Evolutionary conservation across 2,888 invertebrate genomes (phyloP).

Genomic region (Sarcophaga caerulescens): DNA sequence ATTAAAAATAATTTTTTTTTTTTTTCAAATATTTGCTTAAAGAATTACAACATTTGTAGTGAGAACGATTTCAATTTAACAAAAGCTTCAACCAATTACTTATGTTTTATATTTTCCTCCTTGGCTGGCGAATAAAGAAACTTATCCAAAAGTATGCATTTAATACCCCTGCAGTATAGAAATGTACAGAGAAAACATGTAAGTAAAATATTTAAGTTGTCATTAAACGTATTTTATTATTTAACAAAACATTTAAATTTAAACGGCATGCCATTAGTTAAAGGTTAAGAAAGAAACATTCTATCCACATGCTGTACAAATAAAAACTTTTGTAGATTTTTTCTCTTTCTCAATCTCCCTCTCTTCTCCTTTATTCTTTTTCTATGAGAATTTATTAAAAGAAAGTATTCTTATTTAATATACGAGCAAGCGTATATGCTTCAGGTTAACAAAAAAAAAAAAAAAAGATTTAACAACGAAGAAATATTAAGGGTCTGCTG

Average conservation of each 20-base stretch:
- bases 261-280: constrained; percentile 20
- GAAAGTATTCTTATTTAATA: neutral
- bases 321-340: neutral
- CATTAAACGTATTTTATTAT: constrained; percentile 36
- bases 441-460: neutral
- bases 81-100: no score
- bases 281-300: constrained; percentile 27
- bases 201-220: constrained; percentile 10
- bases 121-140: no score
- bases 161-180: rapidly evolving
- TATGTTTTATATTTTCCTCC: no score
- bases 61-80: no score
- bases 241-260: constrained; percentile 51
- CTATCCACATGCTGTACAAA: neutral
- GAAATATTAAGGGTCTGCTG: constrained; percentile 16
- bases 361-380: neutral
- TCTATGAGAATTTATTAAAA: neutral
- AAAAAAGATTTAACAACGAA: neutral
- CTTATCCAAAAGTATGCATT: no score
- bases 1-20: no score
- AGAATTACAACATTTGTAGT: no score
- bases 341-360: no score
- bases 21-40: no score
- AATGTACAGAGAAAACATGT: no score
- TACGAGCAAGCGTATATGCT: neutral